phyloP scores from a whole-genome alignment of 92 coral and sea anemone species.

The Epizoanthus stellaris region DNA sequence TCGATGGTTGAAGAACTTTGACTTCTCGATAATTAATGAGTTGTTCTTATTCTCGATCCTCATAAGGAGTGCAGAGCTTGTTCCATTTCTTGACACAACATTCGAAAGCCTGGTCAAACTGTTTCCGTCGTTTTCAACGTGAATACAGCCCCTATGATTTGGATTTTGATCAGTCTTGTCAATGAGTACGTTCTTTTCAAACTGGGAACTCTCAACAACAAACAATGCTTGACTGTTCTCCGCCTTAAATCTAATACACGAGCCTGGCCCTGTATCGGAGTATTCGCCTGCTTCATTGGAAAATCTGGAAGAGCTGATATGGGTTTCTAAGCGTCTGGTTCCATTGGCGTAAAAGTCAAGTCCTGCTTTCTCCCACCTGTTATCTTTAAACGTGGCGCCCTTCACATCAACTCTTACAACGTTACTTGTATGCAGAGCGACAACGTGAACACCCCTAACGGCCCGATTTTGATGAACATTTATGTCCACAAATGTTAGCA shows the following conservation, averaged over 20 bases:
- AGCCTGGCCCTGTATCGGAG: not conserved
- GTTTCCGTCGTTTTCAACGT: constrained; percentile 19
- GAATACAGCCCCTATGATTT: constrained; percentile 4
- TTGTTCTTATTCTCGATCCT: constrained; percentile 11
- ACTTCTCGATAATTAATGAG: not conserved
- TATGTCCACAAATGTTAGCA: not conserved
- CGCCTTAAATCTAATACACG: constrained; percentile 15
- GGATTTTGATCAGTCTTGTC: not conserved
- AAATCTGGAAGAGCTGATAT: not conserved
- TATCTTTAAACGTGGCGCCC: not conserved
- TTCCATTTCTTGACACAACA: constrained; percentile 13
- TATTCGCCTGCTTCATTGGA: not conserved
- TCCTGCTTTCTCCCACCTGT: constrained; percentile 18
- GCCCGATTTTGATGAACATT: not conserved
- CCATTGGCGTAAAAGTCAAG: not conserved
- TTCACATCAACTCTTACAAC: not conserved
- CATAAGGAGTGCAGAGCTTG: constrained; percentile 18
- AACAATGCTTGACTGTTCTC: not conserved
- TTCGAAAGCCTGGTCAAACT: constrained; percentile 2
- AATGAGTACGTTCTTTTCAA: not conserved
- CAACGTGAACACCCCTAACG: not conserved
- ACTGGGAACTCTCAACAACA: constrained; percentile 7
- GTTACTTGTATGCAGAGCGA: not conserved
- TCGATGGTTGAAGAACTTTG: constrained; percentile 4
- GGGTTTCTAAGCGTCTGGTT: not conserved